Evolutionary conservation across 2,888 invertebrate species (phyloP).

Genomic region (Eilema depressum): DNA sequence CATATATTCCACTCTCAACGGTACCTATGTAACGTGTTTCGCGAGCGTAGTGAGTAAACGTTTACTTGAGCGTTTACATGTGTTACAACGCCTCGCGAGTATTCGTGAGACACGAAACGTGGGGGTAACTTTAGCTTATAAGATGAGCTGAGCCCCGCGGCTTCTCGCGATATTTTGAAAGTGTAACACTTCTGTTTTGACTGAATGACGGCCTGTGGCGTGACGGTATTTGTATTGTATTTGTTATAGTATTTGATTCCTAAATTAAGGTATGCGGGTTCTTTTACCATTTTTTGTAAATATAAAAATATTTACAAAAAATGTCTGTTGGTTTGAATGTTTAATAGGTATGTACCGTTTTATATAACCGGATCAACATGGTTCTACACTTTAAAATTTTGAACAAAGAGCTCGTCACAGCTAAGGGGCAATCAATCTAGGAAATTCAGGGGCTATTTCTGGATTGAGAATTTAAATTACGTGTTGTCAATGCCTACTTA

Average conservation of each 20-base stretch:
- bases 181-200: not conserved
- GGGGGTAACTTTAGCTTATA: conserved; percentile 14
- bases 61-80: conserved; percentile 57
- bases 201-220: not conserved
- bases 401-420: not conserved
- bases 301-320: too few species aligned
- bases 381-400: too few species aligned
- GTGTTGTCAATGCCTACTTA: too few species aligned
- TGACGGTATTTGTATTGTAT: too few species aligned
- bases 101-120: conserved; percentile 31
- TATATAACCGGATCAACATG: too few species aligned
- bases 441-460: too few species aligned
- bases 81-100: conserved; percentile 50
- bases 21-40: conserved; percentile 8
- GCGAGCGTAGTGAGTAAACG: conserved; percentile 35
- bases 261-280: not conserved
- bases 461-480: too few species aligned
- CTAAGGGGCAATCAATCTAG: too few species aligned
- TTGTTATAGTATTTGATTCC: not conserved
- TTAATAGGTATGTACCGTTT: not conserved
- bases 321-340: too few species aligned
- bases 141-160: not conserved
- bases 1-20: not conserved
- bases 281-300: not conserved
- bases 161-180: not conserved